Conservation (phyloP, 2,797 vertebrate species). For the Tokudaia tokunoshimensis region DNA sequence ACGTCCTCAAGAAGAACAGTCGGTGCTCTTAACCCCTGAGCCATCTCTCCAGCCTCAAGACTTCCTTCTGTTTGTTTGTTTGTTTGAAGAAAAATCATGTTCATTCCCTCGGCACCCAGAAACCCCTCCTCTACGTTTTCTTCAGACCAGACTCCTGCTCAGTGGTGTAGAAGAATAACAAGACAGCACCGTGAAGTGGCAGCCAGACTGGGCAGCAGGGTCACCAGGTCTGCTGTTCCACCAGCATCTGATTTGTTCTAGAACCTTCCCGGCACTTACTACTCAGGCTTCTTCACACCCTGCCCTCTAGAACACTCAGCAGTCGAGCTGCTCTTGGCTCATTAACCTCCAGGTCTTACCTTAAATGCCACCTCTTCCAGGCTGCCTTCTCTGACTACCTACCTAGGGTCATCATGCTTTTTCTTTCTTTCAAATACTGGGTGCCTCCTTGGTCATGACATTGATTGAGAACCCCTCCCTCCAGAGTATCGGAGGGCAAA, state of each 20-base stretch:
- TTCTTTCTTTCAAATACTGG: background rate
- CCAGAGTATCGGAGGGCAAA: background rate
- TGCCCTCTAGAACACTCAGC: background rate
- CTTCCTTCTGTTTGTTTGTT: background rate
- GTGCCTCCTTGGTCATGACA: background rate
- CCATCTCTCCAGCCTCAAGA: background rate
- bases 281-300: background rate
- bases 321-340: background rate
- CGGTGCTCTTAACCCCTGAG: background rate
- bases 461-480: background rate
- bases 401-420: background rate
- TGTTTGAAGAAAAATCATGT: background rate
- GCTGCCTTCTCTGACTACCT: background rate
- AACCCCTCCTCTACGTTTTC: background rate
- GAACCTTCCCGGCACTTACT: background rate
- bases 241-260: background rate
- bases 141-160: background rate
- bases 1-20: background rate
- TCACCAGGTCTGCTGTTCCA: accelerated
- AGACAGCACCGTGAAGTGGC: background rate
- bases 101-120: background rate
- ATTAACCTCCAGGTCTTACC: background rate
- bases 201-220: too few relatives aligned
- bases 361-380: background rate
- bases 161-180: too few relatives aligned